Conservation (phyloP, 2,888 invertebrate genomes). For the Mythimna albipuncta region DNA sequence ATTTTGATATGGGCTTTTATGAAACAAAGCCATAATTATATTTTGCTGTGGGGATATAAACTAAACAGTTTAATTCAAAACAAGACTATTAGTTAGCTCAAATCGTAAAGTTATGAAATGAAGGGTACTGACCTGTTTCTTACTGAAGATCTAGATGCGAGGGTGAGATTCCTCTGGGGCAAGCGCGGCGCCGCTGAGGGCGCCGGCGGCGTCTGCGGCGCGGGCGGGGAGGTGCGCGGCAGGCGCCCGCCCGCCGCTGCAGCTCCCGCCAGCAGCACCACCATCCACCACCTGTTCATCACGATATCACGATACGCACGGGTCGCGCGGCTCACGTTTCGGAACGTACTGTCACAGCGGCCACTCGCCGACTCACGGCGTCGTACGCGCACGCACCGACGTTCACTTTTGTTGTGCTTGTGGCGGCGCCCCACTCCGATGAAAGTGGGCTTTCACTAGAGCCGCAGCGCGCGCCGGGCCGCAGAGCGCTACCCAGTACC, state of each 20-base stretch:
- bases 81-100: not conserved
- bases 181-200: conserved; percentile 89
- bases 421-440: conserved; percentile 84
- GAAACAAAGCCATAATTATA: not conserved
- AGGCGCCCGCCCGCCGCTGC: conserved; percentile 85
- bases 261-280: conserved; percentile 82
- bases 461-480: conserved; percentile 61
- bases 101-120: conserved; percentile 10
- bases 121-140: conserved; percentile 85
- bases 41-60: not conserved
- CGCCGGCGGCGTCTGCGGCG: conserved; percentile 90
- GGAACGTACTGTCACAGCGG: conserved; percentile 80
- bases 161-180: conserved; percentile 86
- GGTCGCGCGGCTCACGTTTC: conserved; percentile 79
- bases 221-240: conserved; percentile 84
- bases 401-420: conserved; percentile 86
- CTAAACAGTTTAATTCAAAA: not conserved
- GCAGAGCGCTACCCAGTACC: conserved; percentile 25
- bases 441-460: conserved; percentile 89
- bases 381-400: conserved; percentile 80
- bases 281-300: conserved; percentile 86
- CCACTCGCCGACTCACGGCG: conserved; percentile 78
- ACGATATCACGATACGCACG: conserved; percentile 79
- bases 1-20: conserved; percentile 9
- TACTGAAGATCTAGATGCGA: conserved; percentile 84